Conservation (phyloP, 2,113 vertebrate genomes). For the Theropithecus gelada region DNA sequence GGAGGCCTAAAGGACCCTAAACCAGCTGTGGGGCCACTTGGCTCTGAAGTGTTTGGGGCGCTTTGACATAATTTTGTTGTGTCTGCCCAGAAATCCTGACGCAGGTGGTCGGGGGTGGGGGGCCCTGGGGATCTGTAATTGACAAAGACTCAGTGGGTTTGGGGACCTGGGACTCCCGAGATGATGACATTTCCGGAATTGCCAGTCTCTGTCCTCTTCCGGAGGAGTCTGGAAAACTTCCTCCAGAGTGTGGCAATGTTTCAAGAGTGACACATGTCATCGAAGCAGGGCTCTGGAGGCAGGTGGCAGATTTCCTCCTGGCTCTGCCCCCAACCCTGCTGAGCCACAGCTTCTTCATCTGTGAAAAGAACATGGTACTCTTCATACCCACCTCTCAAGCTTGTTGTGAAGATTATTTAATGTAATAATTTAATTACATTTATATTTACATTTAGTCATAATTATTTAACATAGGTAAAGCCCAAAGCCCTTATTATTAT, state of each 20-base stretch:
- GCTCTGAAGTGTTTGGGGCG: neutral
- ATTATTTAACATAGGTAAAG: neutral
- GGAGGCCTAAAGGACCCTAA: neutral
- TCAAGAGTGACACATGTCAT: neutral
- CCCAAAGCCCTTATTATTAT: neutral
- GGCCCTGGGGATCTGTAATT: neutral
- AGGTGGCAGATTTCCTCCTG: neutral
- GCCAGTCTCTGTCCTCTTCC: conserved; percentile 20
- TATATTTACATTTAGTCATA: neutral
- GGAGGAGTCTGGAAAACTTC: neutral
- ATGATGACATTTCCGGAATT: neutral
- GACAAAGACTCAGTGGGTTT: neutral
- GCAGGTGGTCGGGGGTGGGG: neutral
- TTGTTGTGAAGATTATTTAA: neutral
- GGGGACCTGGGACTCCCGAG: neutral
- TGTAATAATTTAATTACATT: neutral
- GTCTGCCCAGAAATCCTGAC: neutral
- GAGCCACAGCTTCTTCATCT: neutral
- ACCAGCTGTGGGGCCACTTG: neutral
- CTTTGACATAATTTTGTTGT: neutral
- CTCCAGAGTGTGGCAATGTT: neutral
- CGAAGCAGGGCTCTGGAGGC: neutral
- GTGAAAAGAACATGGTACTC: neutral
- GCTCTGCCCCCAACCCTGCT: neutral
- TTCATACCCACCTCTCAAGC: neutral